Percentiles rank a stretch among this genome's conserved stretches.
These are phyloP conservation scores for Aplochiton taeniatus DNA, from an alignment of 2,797 vertebrate species.

Conservation along the genomic window DNA sequence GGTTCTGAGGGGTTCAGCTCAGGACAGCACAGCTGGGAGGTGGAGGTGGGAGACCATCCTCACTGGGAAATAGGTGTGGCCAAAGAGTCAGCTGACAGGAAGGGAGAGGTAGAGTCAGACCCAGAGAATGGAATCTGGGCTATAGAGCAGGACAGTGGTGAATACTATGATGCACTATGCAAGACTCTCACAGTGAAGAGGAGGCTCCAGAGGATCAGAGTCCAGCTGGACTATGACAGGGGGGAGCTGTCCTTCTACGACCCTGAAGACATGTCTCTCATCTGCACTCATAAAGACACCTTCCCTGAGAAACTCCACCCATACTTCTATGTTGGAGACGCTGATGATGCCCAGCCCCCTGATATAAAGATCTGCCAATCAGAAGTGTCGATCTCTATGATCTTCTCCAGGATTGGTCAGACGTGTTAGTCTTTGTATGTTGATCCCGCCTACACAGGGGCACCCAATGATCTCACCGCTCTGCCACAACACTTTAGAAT, in stretches of 20 bases:
- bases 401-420: no score
- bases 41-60: conserved; percentile 42
- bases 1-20: conserved; percentile 44
- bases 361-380: no score
- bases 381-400: no score
- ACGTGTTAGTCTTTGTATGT: no score
- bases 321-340: background rate
- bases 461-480: no score
- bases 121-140: conserved; percentile 24
- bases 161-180: background rate
- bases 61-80: conserved; percentile 27
- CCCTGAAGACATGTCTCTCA: conserved; percentile 9
- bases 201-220: conserved; percentile 24
- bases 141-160: background rate
- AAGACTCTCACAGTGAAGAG: conserved; percentile 11
- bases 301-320: conserved; percentile 17
- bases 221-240: conserved; percentile 19
- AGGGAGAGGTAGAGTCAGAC: background rate
- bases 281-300: conserved; percentile 6
- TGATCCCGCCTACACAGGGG: no score
- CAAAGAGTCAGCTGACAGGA: conserved; percentile 31
- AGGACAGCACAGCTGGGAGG: conserved; percentile 48
- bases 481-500: no score
- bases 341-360: no score
- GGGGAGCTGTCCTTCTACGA: conserved; percentile 20